Conservation (phyloP, 1,140 invertebrate species). For the Melitaea cinxia region DNA sequence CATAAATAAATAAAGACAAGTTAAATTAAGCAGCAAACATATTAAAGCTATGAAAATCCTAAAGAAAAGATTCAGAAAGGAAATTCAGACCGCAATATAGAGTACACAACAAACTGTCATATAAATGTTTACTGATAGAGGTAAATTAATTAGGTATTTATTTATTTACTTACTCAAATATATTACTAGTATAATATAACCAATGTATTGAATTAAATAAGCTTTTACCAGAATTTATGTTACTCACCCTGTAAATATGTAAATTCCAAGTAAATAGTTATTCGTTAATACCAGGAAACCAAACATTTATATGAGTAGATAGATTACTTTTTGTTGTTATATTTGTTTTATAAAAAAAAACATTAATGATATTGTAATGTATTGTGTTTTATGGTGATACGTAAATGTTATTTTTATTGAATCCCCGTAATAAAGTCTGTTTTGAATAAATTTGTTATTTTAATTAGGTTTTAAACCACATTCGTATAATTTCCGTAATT, state of each 20-base stretch:
- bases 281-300: conserved; percentile 77
- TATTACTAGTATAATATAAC: conserved; percentile 46
- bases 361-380: conserved; percentile 59
- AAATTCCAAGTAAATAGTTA: conserved; percentile 75
- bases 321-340: conserved; percentile 76
- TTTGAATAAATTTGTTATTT: conserved; percentile 58
- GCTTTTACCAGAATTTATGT: conserved; percentile 72
- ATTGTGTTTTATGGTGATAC: conserved; percentile 67
- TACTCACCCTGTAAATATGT: conserved; percentile 77
- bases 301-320: conserved; percentile 77
- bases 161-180: conserved; percentile 64
- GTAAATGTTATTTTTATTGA: conserved; percentile 66
- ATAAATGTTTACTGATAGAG: conserved; percentile 23
- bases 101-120: conserved; percentile 22
- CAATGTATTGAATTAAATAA: conserved; percentile 58
- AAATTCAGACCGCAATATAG: conserved; percentile 4
- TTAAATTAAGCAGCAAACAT: conserved; percentile 6
- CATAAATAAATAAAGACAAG: conserved; percentile 16
- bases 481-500: neutral
- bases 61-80: neutral
- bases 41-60: neutral
- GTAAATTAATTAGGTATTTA: conserved; percentile 50
- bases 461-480: conserved; percentile 23
- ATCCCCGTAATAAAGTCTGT: conserved; percentile 74
- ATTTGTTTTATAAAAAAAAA: conserved; percentile 68